Base-by-base conservation (phyloP, 2,888 invertebrate species). In the Hydropsyche betteni region DNA sequence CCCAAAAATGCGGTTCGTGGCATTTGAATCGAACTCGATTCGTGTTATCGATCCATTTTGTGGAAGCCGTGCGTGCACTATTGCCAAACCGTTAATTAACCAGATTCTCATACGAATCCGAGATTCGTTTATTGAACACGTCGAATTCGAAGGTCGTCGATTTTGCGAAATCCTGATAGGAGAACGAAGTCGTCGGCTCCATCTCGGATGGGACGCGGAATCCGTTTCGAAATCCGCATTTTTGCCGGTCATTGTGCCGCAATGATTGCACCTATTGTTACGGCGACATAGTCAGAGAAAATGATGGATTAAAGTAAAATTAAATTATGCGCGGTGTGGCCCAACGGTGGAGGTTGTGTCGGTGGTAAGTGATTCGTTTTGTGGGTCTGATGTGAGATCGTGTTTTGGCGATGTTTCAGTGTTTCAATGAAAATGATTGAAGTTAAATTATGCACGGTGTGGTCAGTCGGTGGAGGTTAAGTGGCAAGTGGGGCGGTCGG, bases 241-340 rank as follows among this genome's bases (percentile, higher is more conserved):
- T 58, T 58, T 24, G 16, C 58, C 58, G 58, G 58, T 58, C 58
- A 58, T 58, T 58, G 58, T 58, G 58, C 58, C 14, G 16, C 16
- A 44, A 44, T 10, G 44, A 44, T 44, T 44, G 44, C 44, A 44
- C 44, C 53, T 24, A 58, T 58, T 58, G 58, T 58, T 53, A 10
- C 51, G 24, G 24, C 24, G 24, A 24, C 24, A 24, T 24, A 24
- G 24, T 24, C 24, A 24, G 24, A 24, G 24, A 24, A 24, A 24
- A 24, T 24, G 24, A 24, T 24, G 24, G 24, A 24, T 24, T 24
- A 14, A 6, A 53, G 5, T 12, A 12, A 53, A 14, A 53, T 53
- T 3, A 53, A 24, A 24, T 24, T 24, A 24, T 24, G 2, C 24
- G 2, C 24, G 24, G 24, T 24, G 24, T 24, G 24, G 24, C 24